A percentile compares a stretch with the other conserved stretches of the same genome.
Evolutionary conservation across 2,113 vertebrate species (phyloP).

Genomic region (Notechis scutatus): DNA sequence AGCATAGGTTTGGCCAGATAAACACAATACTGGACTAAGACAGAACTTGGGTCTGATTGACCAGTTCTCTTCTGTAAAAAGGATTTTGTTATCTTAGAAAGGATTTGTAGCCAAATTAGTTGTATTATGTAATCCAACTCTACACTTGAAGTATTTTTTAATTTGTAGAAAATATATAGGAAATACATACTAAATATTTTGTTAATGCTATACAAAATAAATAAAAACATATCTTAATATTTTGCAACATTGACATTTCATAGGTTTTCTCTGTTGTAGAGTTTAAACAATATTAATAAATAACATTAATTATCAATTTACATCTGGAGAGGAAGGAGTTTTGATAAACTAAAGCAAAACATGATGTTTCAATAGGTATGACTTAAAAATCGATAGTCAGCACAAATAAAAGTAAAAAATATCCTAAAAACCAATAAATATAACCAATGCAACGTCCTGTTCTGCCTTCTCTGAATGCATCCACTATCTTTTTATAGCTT

Average conservation of each 20-base stretch:
- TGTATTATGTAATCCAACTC: neutral
- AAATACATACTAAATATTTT: neutral
- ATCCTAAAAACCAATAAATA: constrained; percentile 44
- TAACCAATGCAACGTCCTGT: constrained; percentile 7
- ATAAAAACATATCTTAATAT: neutral
- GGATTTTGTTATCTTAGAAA: neutral
- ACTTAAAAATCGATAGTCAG: neutral
- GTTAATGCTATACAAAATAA: neutral
- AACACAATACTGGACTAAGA: neutral
- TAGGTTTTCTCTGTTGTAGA: constrained; percentile 1
- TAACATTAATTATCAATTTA: neutral
- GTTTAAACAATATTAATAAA: neutral
- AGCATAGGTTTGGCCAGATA: neutral
- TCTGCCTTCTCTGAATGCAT: constrained; percentile 26
- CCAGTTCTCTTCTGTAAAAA: neutral
- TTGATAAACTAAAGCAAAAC: constrained; percentile 19
- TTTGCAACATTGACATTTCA: neutral
- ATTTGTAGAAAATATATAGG: neutral
- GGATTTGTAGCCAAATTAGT: neutral
- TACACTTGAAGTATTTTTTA: neutral
- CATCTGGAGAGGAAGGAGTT: neutral
- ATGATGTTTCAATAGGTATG: neutral
- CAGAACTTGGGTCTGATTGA: neutral
- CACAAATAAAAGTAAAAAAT: constrained; percentile 34
- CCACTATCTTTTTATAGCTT: constrained; percentile 7